Conservation (phyloP, 2,888 invertebrate genomes). For the Notodonta ziczac region DNA sequence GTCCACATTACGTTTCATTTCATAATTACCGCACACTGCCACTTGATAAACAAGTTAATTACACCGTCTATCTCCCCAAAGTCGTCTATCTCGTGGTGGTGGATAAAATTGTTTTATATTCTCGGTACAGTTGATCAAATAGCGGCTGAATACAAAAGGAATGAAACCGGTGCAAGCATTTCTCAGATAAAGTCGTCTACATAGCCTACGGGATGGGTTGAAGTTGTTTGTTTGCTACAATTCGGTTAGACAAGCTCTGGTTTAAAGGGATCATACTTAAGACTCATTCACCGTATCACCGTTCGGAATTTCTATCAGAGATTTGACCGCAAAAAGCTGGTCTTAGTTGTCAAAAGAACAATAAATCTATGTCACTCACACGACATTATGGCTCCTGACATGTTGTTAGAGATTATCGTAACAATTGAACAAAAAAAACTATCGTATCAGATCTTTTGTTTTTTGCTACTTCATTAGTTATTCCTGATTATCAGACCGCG, state of each 20-base stretch:
- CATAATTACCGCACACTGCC: conserved; percentile 40
- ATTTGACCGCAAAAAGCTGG: not conserved
- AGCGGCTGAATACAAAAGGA: not conserved
- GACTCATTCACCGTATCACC: not conserved
- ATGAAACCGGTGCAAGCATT: not conserved
- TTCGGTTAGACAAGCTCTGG: too few species aligned
- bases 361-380: conserved; percentile 4
- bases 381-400: conserved; percentile 1
- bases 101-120: not conserved
- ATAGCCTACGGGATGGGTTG: too few species aligned
- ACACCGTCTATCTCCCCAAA: conserved; percentile 25
- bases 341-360: conserved; percentile 3
- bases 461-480: conserved; percentile 6
- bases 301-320: too few species aligned
- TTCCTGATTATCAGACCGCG: not conserved
- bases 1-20: conserved; percentile 49
- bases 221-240: too few species aligned
- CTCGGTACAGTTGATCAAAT: not conserved
- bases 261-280: too few species aligned
- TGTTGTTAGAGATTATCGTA: not conserved
- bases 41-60: conserved; percentile 33
- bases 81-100: conserved; percentile 16
- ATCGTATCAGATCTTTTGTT: not conserved
- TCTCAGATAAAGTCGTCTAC: too few species aligned
- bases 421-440: not conserved